Evolutionary conservation across 1,140 invertebrate species (phyloP).

Genomic region (Drosophila melanogaster): DNA sequence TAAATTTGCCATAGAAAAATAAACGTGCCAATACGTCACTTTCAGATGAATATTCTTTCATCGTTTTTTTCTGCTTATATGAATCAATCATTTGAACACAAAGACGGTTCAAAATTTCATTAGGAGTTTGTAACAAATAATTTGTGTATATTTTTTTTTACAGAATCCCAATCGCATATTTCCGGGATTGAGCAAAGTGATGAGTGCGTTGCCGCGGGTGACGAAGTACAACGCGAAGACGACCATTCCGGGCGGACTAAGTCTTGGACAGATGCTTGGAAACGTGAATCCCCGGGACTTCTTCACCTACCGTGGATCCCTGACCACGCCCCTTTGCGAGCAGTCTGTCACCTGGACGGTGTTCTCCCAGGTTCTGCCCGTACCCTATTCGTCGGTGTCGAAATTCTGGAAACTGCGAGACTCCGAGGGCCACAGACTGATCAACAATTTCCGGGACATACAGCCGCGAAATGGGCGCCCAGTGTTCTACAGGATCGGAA

Average conservation of each 20-base stretch:
- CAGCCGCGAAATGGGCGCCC: conserved; percentile 86
- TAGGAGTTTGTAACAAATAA: too few species aligned
- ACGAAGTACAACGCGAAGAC: conserved; percentile 23
- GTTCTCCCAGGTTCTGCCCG: conserved; percentile 91
- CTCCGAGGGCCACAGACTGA: conserved; percentile 30
- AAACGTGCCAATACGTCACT: conserved; percentile 10
- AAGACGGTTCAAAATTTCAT: neutral
- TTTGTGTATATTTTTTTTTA: too few species aligned
- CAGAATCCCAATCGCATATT: conserved; percentile 46
- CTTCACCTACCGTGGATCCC: conserved; percentile 93
- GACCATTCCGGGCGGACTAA: conserved; percentile 44
- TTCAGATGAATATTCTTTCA: neutral
- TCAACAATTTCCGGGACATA: conserved; percentile 50
- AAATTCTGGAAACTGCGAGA: conserved; percentile 55
- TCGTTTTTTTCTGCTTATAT: neutral
- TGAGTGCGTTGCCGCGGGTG: conserved; percentile 27
- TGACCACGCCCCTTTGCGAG: conserved; percentile 95
- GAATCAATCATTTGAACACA: neutral
- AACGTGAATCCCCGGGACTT: conserved; percentile 86
- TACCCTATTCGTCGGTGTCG: conserved; percentile 90
- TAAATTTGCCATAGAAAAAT: conserved; percentile 3
- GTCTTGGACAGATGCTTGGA: conserved; percentile 87
- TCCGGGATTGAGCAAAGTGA: conserved; percentile 55
- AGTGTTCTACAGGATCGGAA: conserved; percentile 85
- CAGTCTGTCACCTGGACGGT: conserved; percentile 97